Conservation (phyloP, 64 coral and sea anemone genomes). For the Catalaphyllia jardinei region DNA sequence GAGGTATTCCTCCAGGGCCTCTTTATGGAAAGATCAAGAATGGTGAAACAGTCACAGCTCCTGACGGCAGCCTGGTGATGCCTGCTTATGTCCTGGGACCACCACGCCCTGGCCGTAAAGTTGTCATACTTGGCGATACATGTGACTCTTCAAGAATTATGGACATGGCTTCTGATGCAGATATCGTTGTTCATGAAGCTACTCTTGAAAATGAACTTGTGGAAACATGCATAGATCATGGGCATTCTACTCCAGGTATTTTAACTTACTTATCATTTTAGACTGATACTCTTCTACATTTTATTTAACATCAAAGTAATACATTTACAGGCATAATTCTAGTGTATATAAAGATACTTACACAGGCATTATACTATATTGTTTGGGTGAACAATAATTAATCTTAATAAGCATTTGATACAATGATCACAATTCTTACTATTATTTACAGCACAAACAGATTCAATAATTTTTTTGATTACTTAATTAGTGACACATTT, state of each 20-base stretch:
- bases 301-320: no score
- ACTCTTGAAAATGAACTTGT: slow-evolving; percentile 86
- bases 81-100: slow-evolving; percentile 76
- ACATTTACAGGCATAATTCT: no score
- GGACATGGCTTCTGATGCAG: slow-evolving; percentile 50
- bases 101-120: slow-evolving; percentile 70
- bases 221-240: slow-evolving; percentile 78
- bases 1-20: slow-evolving; percentile 90
- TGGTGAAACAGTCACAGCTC: slow-evolving; percentile 63
- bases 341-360: no score
- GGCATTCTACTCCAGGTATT: slow-evolving; percentile 96
- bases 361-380: no score
- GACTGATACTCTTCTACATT: neutral
- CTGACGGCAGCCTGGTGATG: slow-evolving; percentile 73
- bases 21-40: slow-evolving; percentile 94
- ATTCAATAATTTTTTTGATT: neutral
- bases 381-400: no score
- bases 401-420: neutral
- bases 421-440: neutral
- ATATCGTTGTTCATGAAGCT: slow-evolving; percentile 94
- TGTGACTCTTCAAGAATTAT: slow-evolving; percentile 76
- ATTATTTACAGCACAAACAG: neutral
- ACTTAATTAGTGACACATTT: no score
- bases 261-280: neutral
- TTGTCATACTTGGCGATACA: slow-evolving; percentile 95